Base-by-base conservation (phyloP, 2,113 vertebrate genomes). In the Cynopterus brachyotis region DNA sequence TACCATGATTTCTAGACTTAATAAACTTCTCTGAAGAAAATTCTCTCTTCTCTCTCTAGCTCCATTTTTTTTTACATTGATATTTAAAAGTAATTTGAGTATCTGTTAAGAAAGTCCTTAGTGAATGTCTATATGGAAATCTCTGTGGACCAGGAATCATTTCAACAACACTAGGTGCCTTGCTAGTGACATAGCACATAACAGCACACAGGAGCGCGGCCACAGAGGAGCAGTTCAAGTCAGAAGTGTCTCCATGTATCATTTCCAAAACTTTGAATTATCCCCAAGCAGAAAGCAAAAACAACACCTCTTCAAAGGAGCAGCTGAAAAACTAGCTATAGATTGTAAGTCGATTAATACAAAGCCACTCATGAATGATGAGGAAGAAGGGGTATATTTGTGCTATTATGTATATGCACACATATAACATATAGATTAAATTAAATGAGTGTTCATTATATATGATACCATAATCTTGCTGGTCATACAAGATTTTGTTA, bases 191-290 rank as follows among this genome's bases (percentile, higher is more conserved):
- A 42, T 9, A 79, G 24, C 22, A 50, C n/a, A 60, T 9, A 79
- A n/a, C 24, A 45, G n/a, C 30, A 47, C 40, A 16, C 10, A 26
- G 20, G 16, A n/a, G 28, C n/a, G 53, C 9, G 1, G n/a, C 13
- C 47, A 24, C n/a, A 9, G 9, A 11, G 35, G 15, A 60, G 24
- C 12, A 7, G 2, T 9, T 22, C 0, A 7, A 30, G 7, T 30
- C 28, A 66, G 19, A 79, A 80, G n/a, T 72, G 59, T 73, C 15
- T 67, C 13, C 0, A 13, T 8, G 9, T 57, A 5, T 37, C 20
- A 70, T 62, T 67, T 66, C 2, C 35, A n/a, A 64, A 85, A 47
- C 42, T 45, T 62, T 19, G 5, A 81, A 60, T 24, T 26, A 55
- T 17, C 9, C n/a, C 12, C 30, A 9, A 59, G 26, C 76, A 62